Evolutionary conservation across 2,888 invertebrate genomes (phyloP).

Genomic region (Drosophila yooni): DNA sequence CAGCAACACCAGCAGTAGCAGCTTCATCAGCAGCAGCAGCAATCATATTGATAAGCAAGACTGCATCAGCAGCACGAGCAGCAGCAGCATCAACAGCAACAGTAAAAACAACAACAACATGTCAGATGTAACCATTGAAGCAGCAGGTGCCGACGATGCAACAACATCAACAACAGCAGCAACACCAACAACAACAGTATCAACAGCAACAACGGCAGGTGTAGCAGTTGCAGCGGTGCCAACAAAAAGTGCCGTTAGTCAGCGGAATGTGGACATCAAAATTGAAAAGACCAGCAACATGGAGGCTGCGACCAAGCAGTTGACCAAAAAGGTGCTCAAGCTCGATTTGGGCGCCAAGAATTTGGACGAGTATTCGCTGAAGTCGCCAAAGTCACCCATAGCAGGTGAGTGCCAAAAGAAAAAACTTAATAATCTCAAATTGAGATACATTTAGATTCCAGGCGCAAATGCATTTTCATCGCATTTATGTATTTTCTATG

Average conservation of each 20-base stretch:
- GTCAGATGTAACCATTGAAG: slow-evolving; percentile 49
- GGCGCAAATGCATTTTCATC: background rate
- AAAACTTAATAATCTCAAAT: slow-evolving; percentile 2
- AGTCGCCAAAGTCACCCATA: slow-evolving; percentile 85
- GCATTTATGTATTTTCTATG: background rate
- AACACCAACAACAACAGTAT: slow-evolving; percentile 31
- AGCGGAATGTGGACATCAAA: slow-evolving; percentile 87
- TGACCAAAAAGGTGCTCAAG: slow-evolving; percentile 83
- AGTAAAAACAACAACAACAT: slow-evolving; percentile 46
- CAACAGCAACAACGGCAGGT: slow-evolving; percentile 12
- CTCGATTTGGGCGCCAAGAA: slow-evolving; percentile 83
- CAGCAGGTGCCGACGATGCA: slow-evolving; percentile 38
- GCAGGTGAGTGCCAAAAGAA: slow-evolving; percentile 67
- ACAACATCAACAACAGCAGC: slow-evolving; percentile 25
- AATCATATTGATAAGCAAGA: slow-evolving; percentile 36
- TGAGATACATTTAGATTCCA: background rate
- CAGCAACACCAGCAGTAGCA: slow-evolving; percentile 10
- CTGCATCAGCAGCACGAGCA: slow-evolving; percentile 29
- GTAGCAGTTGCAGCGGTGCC: slow-evolving; percentile 27
- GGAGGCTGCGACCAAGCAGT: slow-evolving; percentile 74
- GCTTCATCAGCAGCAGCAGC: slow-evolving; percentile 15
- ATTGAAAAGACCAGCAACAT: slow-evolving; percentile 85
- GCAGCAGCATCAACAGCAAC: slow-evolving; percentile 13
- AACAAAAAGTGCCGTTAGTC: slow-evolving; percentile 87
- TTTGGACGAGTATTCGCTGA: slow-evolving; percentile 81